Evolutionary conservation across 2,888 invertebrate genomes (phyloP), one percentile per base, ranked within the genome.

Genomic region (Polydrusus pterygomalis): DNA sequence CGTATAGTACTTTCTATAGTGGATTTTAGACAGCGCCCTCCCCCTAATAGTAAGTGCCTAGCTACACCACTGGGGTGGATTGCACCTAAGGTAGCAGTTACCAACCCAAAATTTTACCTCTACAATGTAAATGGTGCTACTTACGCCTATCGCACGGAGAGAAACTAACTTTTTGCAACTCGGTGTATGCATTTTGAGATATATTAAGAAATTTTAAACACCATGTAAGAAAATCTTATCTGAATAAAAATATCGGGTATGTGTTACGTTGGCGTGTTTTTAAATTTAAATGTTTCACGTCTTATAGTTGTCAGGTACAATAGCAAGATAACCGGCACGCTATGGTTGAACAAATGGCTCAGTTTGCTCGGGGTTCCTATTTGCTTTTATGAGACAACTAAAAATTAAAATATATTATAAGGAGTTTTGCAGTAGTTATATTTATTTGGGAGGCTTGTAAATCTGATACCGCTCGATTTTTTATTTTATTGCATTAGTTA

Each of bases 261-360:
- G 54, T 54, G n/a, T 30, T 54, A 54, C 30, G 54, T 54, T 54
- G 54, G 54, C 54, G 54, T 54, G 54, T 54, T 54, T 54, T 54
- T 30, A 54, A 54, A 54, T 54, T 54, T 54, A 54, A 54, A 54
- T 54, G 54, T 54, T 30, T 54, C n/a, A 30, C 54, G 25, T 54
- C 30, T 30, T 54, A 18, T 18, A 54, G 54, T 54, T 54, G 54
- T 54, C 54, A 54, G 54, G 54, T 54, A 54, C 54, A 54, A 54
- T 54, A 54, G 18, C 30, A 54, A 54, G 54, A 54, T 54, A 54
- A 54, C 54, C n/a, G 3, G 54, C 54, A 54, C 54, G 54, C 30
- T 30, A 54, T 30, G 54, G 17, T 30, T 54, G 54, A 54, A 25
- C 30, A 54, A 54, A 54, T 54, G 30, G 54, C 54, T 54, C n/a